Conservation (phyloP, 2,113 vertebrate genomes). For the Muntiacus muntjak region DNA sequence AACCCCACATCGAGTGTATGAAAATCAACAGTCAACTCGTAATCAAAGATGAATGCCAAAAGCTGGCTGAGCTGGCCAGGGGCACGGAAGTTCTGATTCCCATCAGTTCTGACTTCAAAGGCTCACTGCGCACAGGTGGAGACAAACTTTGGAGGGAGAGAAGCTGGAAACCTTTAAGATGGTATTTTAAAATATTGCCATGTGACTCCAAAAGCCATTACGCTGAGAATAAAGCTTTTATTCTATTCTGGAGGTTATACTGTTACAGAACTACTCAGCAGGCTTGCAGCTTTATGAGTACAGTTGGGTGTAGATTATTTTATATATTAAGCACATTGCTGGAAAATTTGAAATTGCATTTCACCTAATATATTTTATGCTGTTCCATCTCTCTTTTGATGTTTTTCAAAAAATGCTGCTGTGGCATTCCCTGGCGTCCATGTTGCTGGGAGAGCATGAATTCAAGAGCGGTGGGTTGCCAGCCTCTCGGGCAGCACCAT, state of each 20-base stretch:
- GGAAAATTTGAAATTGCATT: conserved; percentile 75
- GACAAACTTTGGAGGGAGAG: conserved; percentile 52
- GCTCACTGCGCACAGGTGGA: conserved; percentile 42
- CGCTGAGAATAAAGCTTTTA: conserved; percentile 65
- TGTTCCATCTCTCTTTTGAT: conserved; percentile 69
- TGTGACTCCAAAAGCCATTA: conserved; percentile 59
- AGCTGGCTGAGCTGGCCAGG: conserved; percentile 22
- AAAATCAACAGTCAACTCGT: conserved; percentile 57
- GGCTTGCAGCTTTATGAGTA: conserved; percentile 65
- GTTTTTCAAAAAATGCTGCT: conserved; percentile 73
- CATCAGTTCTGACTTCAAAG: conserved; percentile 44
- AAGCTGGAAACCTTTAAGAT: conserved; percentile 71
- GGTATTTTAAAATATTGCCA: conserved; percentile 67
- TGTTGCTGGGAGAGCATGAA: conserved; percentile 69
- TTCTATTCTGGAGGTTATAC: conserved; percentile 71
- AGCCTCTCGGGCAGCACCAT: conserved; percentile 51
- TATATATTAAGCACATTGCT: conserved; percentile 70
- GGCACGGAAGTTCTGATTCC: conserved; percentile 41
- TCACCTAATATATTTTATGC: conserved; percentile 75
- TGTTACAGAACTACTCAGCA: conserved; percentile 61
- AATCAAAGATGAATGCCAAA: conserved; percentile 46
- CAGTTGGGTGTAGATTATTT: conserved; percentile 65
- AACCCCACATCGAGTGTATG: background rate
- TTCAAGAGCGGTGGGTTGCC: conserved; percentile 58
- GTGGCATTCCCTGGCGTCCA: conserved; percentile 66